Evolutionary conservation across 2,113 vertebrate genomes (phyloP).

Genomic region (Pseudorectes ferrugineus): DNA sequence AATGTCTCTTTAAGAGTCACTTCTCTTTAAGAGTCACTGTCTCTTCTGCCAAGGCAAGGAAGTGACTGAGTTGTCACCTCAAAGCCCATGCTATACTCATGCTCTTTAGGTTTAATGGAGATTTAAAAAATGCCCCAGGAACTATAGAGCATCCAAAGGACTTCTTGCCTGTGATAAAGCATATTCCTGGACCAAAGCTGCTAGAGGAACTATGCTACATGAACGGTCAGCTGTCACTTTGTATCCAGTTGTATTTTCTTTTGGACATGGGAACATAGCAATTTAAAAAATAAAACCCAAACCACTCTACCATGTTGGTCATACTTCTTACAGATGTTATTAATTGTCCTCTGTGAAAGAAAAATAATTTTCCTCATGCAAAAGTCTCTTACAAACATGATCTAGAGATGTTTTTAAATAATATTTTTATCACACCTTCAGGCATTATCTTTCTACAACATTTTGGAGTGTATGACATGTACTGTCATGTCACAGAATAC

Average conservation of each 20-base stretch:
- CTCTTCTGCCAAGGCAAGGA: background rate
- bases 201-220: background rate
- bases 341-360: background rate
- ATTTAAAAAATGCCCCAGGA: background rate
- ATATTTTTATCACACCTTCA: background rate
- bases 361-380: constrained; percentile 1
- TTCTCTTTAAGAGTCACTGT: background rate
- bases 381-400: background rate
- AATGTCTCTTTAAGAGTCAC: background rate
- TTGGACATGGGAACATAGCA: background rate
- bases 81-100: background rate
- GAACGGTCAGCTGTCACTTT: background rate
- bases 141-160: background rate
- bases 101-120: background rate
- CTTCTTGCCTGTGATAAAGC: background rate
- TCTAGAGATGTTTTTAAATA: background rate
- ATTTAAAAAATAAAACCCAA: background rate
- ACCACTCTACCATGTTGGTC: background rate
- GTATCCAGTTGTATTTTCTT: background rate
- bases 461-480: no score
- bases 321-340: background rate
- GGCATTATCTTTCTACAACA: background rate
- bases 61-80: background rate
- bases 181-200: background rate
- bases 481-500: background rate